Evolutionary conservation across 2,113 vertebrate genomes (phyloP).

Genomic region (Picathartes gymnocephalus): DNA sequence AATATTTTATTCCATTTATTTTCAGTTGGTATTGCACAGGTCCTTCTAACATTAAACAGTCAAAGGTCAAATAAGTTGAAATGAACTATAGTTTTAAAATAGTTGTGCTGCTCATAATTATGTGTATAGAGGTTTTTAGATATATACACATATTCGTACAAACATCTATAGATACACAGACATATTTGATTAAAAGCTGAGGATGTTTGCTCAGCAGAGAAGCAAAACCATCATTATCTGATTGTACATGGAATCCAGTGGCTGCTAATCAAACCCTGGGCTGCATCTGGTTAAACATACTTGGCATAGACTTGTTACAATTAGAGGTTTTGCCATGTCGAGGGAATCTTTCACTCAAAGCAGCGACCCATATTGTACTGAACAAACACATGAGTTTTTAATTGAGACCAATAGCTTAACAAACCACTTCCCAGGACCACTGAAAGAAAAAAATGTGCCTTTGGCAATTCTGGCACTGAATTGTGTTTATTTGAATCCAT

Average conservation of each 20-base stretch:
- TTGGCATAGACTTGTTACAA: slow-evolving; percentile 79
- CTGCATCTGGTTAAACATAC: slow-evolving; percentile 78
- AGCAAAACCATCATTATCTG: slow-evolving; percentile 80
- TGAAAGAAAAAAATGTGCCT: slow-evolving; percentile 78
- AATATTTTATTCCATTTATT: slow-evolving; percentile 75
- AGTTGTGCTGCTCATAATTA: slow-evolving; percentile 48
- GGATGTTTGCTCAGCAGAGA: slow-evolving; percentile 73
- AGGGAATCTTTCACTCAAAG: slow-evolving; percentile 85
- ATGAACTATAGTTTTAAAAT: slow-evolving; percentile 67
- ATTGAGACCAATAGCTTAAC: slow-evolving; percentile 88
- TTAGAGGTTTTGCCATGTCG: slow-evolving; percentile 82
- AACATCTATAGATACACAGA: slow-evolving; percentile 9
- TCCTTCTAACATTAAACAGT: slow-evolving; percentile 67
- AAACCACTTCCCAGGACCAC: slow-evolving; percentile 86
- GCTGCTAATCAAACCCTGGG: slow-evolving; percentile 76
- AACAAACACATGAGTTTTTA: slow-evolving; percentile 91
- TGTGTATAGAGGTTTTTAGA: slow-evolving; percentile 55
- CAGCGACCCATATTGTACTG: slow-evolving; percentile 80
- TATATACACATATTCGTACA: neutral
- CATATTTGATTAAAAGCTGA: slow-evolving; percentile 74
- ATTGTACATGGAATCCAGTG: slow-evolving; percentile 79
- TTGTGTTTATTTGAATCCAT: slow-evolving; percentile 76
- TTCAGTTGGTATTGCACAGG: slow-evolving; percentile 66
- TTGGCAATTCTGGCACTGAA: slow-evolving; percentile 72
- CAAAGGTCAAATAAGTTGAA: slow-evolving; percentile 74